Evolutionary conservation across 2,113 vertebrate genomes (phyloP), one percentile per base, ranked within the genome.

Genomic region (Burhinus bistriatus): DNA sequence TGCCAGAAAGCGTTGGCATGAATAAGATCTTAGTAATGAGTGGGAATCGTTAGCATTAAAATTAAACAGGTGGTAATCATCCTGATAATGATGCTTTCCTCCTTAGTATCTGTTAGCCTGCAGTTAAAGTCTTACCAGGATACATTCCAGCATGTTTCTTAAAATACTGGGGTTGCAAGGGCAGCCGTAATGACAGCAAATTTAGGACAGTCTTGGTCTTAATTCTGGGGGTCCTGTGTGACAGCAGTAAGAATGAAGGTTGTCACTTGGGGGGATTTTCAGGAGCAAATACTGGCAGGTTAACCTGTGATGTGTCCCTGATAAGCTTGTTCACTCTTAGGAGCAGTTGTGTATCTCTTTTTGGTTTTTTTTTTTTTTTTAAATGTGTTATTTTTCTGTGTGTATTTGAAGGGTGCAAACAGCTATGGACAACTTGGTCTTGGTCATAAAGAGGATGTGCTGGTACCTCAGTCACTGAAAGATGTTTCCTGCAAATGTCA

Each of bases 351-450:
- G 3, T 77, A 9, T 26, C 29, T 65, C 34, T 65, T 25, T 62
- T 30, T 34, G 12, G n/a, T n/a, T 51, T 78, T 64, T 44, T 81
- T 27, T 57, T 1, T 5, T 32, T 54, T 54, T 54, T 21, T 12
- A 22, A 68, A 26, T 0, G 3, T 20, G 9, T 65, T 79, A 5
- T 80, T 84, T 83, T 88, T 83, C 38, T 92, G 22, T 91, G 18
- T 83, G 45, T 58, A 27, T 96, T 68, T 68, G 17, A 96, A 99
- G 99, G 99, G 99, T 85, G 99, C 99, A 32, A 99, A 99, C 97
- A 99, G 99, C 96, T 99, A 99, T 36, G 99, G 99, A 29, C 99
- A 99, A 59, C 99, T 99, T 93, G 99, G 99, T 40, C 98, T 98
- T 89, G 98, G 98, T 54, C 98, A 99, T 97, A 98, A 93, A 85